These are phyloP conservation scores for Echinarachnius parma DNA, from an alignment of 53 echinoderm and acorn worm species.

Conservation along the genomic window DNA sequence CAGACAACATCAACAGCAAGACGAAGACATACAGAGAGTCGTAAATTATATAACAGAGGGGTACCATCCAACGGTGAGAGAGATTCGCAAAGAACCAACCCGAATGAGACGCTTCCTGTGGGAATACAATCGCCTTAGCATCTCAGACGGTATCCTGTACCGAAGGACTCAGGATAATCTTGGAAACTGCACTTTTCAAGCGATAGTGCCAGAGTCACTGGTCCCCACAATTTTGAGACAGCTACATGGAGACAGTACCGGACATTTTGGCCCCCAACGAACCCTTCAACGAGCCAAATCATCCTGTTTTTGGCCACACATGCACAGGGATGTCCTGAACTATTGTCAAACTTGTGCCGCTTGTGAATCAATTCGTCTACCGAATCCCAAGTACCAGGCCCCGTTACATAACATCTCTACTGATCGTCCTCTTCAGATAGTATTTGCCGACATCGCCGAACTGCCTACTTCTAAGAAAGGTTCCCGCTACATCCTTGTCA, in stretches of 20 bases:
- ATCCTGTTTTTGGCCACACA: constrained; percentile 1
- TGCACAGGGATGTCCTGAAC: constrained; percentile 19
- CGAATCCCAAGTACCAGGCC: constrained; percentile 17
- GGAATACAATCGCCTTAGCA: not conserved
- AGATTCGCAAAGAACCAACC: not conserved
- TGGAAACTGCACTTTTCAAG: not conserved
- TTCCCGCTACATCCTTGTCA: constrained; percentile 29
- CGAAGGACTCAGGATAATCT: not conserved
- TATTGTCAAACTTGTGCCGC: constrained; percentile 12
- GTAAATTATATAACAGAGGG: not conserved
- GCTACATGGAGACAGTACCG: constrained; percentile 6
- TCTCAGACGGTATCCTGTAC: not conserved
- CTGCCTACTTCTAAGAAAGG: constrained; percentile 29
- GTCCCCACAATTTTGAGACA: constrained; percentile 1
- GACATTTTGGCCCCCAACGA: not conserved
- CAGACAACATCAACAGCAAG: not conserved
- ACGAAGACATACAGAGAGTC: not conserved
- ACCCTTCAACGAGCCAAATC: too few species aligned
- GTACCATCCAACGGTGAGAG: not conserved
- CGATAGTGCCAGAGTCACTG: constrained; percentile 11
- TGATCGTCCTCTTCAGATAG: too few species aligned
- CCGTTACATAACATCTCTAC: constrained; percentile 16
- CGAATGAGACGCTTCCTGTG: not conserved
- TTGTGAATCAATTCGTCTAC: constrained; percentile 18
- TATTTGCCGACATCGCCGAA: constrained; percentile 45